Evolutionary conservation across 2,113 vertebrate species (phyloP).

Genomic region (Entosphenus tridentatus): DNA sequence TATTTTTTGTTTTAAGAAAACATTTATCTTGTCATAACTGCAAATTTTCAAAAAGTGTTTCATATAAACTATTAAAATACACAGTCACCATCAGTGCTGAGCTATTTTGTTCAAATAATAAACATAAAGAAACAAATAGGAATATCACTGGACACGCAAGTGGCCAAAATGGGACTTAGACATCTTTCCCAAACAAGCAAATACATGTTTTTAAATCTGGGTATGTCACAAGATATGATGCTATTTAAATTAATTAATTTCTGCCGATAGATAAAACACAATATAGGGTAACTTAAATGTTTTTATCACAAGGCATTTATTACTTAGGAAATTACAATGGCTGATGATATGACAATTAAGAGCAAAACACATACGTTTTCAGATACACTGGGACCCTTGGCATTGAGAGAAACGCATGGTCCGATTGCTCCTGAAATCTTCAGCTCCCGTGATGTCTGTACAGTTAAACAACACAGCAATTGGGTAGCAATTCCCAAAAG

Average conservation of each 20-base stretch:
- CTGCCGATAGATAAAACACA: neutral
- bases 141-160: too few species aligned
- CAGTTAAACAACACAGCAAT: too few species aligned
- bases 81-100: too few species aligned
- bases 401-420: slow-evolving; percentile 56
- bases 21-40: too few species aligned
- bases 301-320: neutral
- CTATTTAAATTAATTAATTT: too few species aligned
- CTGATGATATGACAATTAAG: neutral
- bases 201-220: neutral
- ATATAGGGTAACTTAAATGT: neutral
- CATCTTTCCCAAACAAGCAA: neutral
- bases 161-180: neutral
- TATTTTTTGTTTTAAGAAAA: too few species aligned
- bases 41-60: too few species aligned
- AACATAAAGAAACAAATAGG: too few species aligned
- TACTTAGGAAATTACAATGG: neutral
- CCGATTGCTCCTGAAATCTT: slow-evolving; percentile 74
- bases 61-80: too few species aligned
- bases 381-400: slow-evolving; percentile 59
- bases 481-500: too few species aligned
- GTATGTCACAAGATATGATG: too few species aligned
- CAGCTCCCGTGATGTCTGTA: slow-evolving; percentile 66
- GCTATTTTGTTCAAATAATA: too few species aligned
- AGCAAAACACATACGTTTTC: slow-evolving; percentile 54